Evolutionary conservation across 2,113 vertebrate genomes (phyloP), one percentile per base, ranked within the genome.

Genomic region (Atrichornis clamosus): DNA sequence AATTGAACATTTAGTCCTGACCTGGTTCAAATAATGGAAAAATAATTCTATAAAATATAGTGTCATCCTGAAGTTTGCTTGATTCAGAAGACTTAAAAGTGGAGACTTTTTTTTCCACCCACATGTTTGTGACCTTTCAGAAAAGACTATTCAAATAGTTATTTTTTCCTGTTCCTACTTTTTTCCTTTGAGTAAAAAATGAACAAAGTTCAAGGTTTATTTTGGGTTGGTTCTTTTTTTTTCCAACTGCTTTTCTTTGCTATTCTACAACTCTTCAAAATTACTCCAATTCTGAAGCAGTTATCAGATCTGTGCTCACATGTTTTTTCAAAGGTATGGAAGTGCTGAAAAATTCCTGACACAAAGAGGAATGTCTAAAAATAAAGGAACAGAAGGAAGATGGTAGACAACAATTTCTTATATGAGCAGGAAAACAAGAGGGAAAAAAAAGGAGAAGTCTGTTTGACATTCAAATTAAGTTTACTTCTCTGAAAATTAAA

Each of bases 111-210:
- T 88, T 84, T 94, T 90, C 73, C 41, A 81, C 30, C 42, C 35
- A 77, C 49, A 17, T 72, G 22, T 93, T 94, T 87, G 35, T 94
- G 89, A 95, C 92, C 78, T 94, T 94, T 97, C 39, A 60, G 62
- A 94, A 91, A 59, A 91, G 24, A 84, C 49, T 88, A 90, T 63
- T 89, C 69, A 84, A 74, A 69, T 15, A 70, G 30, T 26, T 88
- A 26, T 88, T 90, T 93, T 95, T 97, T 90, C 82, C 74, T 49
- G 37, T 75, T 95, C 35, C 62, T 59, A 49, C 49, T 76, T 93
- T 77, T 87, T 93, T 81, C 59, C 72, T 73, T 47, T 73, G 16
- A 84, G 13, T 58, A 77, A 88, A 93, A 93, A 77, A 88, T 55
- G 15, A 93, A 46, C 22, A 42, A 79, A 75, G 41, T 93, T 79